Evolutionary conservation across 2,113 vertebrate genomes (phyloP).

Genomic region (Blennius ocellaris): DNA sequence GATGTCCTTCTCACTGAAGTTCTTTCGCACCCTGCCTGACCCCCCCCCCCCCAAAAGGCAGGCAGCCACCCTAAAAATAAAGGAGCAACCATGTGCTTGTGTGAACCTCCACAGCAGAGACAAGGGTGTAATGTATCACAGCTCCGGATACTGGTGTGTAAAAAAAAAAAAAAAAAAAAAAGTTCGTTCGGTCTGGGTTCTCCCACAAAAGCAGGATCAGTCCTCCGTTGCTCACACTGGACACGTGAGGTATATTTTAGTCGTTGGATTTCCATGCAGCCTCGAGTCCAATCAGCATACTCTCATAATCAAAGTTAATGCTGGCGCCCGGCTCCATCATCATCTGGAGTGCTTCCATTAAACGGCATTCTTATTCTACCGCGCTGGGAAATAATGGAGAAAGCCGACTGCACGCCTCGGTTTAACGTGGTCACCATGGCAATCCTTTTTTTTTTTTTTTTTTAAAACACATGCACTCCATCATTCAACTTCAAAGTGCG

Average conservation of each 20-base stretch:
- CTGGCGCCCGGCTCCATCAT: constrained; percentile 52
- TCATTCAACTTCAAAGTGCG: constrained; percentile 44
- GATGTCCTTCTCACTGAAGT: constrained; percentile 78
- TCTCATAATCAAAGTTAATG: constrained; percentile 49
- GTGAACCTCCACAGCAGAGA: constrained; percentile 32
- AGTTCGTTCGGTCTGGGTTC: not conserved
- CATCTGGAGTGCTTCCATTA: constrained; percentile 70
- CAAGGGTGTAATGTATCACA: constrained; percentile 56
- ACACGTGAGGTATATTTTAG: constrained; percentile 9
- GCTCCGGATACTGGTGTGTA: constrained; percentile 7
- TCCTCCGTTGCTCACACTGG: constrained; percentile 33
- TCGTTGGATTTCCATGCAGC: constrained; percentile 39
- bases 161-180: not conserved
- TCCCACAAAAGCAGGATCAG: constrained; percentile 24
- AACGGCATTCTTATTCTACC: constrained; percentile 58
- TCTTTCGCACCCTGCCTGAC: constrained; percentile 71
- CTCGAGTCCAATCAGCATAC: constrained; percentile 45
- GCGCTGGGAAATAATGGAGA: constrained; percentile 32
- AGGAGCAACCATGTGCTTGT: constrained; percentile 56
- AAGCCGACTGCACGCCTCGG: constrained; percentile 28
- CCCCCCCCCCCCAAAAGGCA: constrained; percentile 41
- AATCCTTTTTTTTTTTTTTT: constrained; percentile 17
- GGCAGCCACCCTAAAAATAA: constrained; percentile 80
- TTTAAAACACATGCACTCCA: constrained; percentile 1
- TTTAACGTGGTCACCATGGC: constrained; percentile 69